Conservation (phyloP, 2,797 vertebrate genomes). For the Steatocranus sp. region DNA sequence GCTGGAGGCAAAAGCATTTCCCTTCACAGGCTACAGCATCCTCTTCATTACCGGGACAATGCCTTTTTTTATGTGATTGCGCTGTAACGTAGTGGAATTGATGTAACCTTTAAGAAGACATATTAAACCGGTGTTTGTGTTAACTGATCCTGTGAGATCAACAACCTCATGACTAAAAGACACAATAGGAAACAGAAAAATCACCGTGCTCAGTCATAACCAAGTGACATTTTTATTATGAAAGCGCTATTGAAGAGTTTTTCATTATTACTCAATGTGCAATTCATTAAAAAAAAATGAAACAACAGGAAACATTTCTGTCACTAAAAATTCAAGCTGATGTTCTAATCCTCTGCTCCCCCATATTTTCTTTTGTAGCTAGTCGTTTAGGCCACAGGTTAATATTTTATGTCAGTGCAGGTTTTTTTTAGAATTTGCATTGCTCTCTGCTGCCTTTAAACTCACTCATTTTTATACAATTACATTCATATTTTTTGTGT, state of each 20-base stretch:
- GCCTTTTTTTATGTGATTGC: not conserved
- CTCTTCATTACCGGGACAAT: not conserved
- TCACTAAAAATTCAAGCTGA: not conserved
- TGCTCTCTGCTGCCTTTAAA: not conserved
- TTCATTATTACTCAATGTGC: not conserved
- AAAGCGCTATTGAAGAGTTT: not conserved
- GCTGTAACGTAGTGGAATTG: not conserved
- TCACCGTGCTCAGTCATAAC: not conserved
- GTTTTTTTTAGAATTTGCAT: not conserved
- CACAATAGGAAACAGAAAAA: not conserved
- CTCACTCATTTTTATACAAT: not conserved
- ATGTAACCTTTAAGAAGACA: not conserved
- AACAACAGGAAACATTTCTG: not conserved
- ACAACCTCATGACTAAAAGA: not conserved
- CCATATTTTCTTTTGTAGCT: not conserved
- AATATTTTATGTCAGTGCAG: not conserved
- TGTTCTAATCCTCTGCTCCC: not conserved
- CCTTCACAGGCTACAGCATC: not conserved
- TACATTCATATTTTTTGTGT: not conserved
- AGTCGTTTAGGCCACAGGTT: not conserved
- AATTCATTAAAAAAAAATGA: not conserved
- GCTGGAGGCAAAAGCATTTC: conserved; percentile 2
- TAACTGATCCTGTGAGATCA: not conserved
- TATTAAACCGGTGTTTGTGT: not conserved
- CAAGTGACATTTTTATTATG: not conserved